These are phyloP conservation scores for Drosophila arawakana DNA, from an alignment of 1,140 invertebrate genomes.

Conservation along the genomic window DNA sequence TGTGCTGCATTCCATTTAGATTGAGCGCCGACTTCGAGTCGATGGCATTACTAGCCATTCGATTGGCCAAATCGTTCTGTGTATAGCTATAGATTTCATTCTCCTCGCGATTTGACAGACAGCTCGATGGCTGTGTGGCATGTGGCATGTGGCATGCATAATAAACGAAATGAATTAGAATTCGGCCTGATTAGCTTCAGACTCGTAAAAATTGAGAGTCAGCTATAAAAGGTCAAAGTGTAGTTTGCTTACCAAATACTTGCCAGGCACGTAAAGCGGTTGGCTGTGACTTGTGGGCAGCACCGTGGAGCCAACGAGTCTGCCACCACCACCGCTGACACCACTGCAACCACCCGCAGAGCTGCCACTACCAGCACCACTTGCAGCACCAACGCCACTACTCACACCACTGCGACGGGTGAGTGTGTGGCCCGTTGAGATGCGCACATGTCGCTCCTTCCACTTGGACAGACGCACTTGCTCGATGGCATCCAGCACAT, in stretches of 20 bases:
- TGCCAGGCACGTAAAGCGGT: constrained; percentile 94
- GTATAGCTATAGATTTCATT: constrained; percentile 95
- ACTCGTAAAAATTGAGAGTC: constrained; percentile 54
- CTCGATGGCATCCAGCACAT: constrained; percentile 89
- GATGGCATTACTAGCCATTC: constrained; percentile 82
- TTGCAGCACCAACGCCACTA: not conserved
- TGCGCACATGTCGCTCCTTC: constrained; percentile 88
- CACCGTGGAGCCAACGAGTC: constrained; percentile 79
- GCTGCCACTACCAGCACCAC: constrained; percentile 23
- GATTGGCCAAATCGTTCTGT: constrained; percentile 82
- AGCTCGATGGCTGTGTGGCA: constrained; percentile 91
- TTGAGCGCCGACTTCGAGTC: constrained; percentile 83
- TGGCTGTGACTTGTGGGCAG: constrained; percentile 86
- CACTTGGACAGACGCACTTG: constrained; percentile 88
- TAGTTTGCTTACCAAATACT: constrained; percentile 91
- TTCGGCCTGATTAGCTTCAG: constrained; percentile 57
- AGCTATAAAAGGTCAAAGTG: constrained; percentile 62
- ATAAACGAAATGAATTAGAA: constrained; percentile 77
- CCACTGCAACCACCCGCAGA: constrained; percentile 32
- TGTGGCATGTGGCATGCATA: constrained; percentile 61
- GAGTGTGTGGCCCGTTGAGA: constrained; percentile 85
- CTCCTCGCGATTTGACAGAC: constrained; percentile 95
- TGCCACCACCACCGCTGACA: constrained; percentile 50
- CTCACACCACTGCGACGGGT: constrained; percentile 50
- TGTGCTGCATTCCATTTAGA: constrained; percentile 83